Base-by-base conservation (phyloP, 2,797 vertebrate genomes). In the Sandelia bainsii region DNA sequence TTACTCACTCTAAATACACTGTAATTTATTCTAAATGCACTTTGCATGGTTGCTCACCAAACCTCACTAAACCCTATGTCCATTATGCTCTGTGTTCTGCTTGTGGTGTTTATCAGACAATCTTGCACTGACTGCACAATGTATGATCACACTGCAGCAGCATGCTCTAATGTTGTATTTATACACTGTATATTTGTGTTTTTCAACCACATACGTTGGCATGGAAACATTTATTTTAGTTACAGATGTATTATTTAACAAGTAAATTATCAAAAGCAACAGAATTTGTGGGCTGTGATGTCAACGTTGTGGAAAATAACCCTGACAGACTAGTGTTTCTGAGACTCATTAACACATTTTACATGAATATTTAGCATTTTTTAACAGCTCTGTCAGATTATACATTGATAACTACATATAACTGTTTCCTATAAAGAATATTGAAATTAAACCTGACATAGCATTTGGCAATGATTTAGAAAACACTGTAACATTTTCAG, bases 341-440 rank as follows among this genome's bases (percentile, higher is more conserved):
- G 62, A 34, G 73, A 82, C 62, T 60, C 58, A 42, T 46, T 59
- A 49, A 69, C 69, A 77, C 62, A 63, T 75, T 87, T 79, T 59
- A 46, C 42, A 61, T 34, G 22, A 60, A 73, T 57, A 56, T 59
- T 81, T 78, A 71, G 53, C 44, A 70, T 65, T 68, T 72, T 83
- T 75, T 27, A 76, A 62, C 0, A n/a, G 27, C 53, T 45, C 65
- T 8, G 49, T 80, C 70, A 69, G 68, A 84, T 82, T 75, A 69
- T 12, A 74, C 75, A 80, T 79, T 70, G 79, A 90, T 83, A 44
- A 45, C 75, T 75, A 67, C 19, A 71, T 70, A 77, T 23, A 79
- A 52, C 56, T 51, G 2, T 86, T 86, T 76, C 66, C 44, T 2
- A 22, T 62, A 53, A 54, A 73, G 52, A 80, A 72, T 66, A 70